Evolutionary conservation across 2,888 invertebrate species (phyloP), one percentile per base, ranked within the genome.

Genomic region (Ormyrus thymus): DNA sequence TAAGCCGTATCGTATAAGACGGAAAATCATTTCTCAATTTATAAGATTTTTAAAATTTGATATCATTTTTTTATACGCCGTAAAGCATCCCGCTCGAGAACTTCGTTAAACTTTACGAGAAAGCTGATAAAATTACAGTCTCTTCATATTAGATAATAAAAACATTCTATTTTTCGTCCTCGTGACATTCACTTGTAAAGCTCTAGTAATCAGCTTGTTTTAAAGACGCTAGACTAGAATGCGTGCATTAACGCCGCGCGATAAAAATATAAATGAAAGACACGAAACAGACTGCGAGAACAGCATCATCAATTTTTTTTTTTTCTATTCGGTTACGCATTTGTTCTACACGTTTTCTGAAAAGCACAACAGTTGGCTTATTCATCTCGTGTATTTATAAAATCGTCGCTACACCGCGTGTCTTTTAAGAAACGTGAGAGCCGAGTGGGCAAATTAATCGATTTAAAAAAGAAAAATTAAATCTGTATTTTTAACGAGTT

Each of bases 231-330:
- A 29, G 66, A 66, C 51, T 29, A 29, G 29, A 29, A 29, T 29
- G 53, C 53, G 29, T 53, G 50, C 66, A 66, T 50, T 53, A 53
- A 29, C 66, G 29, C 51, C n/a, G 10, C 15, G 66, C 66, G 53
- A 66, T 53, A 66, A 51, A 66, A 66, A 53, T 66, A 53, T 66
- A 66, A 66, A 66, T 66, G 10, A 66, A 53, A 66, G 51, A 15
- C 29, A n/a, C 53, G 53, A 10, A 53, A 53, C 6, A 53, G 66
- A 66, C 53, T 51, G 29, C 9, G 29, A 29, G 46, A 66, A 66
- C 64, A 48, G 48, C 13, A 13, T 9, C 59, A 61, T 43, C 61
- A 10, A 10, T 61, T 61, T 61, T 61, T 51, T 50, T 59, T 59
- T 29, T 10, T 43, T 61, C 61, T 61, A 9, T 45, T 29, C 8